phyloP scores from a whole-genome alignment of 2,113 vertebrate species.

The Chamaetylas fuelleborni region DNA sequence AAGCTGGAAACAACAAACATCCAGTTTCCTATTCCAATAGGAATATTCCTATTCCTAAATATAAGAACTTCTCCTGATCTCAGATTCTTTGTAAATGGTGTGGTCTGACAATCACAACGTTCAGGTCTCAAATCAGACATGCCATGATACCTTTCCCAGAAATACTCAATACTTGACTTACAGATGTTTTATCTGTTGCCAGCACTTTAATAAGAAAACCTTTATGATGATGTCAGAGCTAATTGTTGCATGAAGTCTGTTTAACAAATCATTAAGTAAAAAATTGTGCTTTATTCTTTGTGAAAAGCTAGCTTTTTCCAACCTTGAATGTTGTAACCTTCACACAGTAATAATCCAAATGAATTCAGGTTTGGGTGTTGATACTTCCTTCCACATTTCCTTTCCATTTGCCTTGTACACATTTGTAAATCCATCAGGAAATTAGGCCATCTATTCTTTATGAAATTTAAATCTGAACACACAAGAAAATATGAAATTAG shows the following conservation, averaged over 20 bases:
- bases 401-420: slow-evolving; percentile 36
- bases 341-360: not conserved
- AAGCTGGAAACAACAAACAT: not conserved
- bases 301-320: slow-evolving; percentile 1
- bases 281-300: not conserved
- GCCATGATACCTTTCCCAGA: not conserved
- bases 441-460: slow-evolving; percentile 4
- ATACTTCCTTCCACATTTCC: not conserved
- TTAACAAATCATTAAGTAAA: not conserved
- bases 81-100: not conserved
- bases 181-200: not conserved
- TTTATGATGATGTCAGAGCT: not conserved
- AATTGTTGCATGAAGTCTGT: not conserved
- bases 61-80: not conserved
- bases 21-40: not conserved
- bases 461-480: slow-evolving; percentile 41
- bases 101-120: not conserved
- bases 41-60: not conserved
- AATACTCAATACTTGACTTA: not conserved
- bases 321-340: not conserved
- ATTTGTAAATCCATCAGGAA: slow-evolving; percentile 35
- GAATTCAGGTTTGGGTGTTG: not conserved
- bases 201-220: not conserved
- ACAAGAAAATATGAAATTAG: slow-evolving; percentile 36
- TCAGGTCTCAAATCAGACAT: not conserved